A percentile compares a stretch with the other conserved stretches of the same genome.
Conservation (phyloP, 2,888 invertebrate species). For the Philereme transversata region DNA sequence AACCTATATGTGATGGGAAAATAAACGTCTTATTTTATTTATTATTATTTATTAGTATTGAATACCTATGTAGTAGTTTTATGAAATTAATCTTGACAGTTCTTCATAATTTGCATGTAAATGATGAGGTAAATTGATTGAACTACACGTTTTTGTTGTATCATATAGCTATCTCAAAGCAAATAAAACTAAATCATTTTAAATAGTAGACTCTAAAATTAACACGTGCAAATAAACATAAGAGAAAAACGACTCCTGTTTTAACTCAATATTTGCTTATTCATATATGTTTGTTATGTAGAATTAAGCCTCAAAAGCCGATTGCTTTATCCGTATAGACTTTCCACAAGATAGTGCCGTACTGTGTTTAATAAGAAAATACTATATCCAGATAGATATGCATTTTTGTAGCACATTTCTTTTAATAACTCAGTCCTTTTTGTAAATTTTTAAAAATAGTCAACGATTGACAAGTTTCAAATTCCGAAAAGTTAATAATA, state of each 20-base stretch:
- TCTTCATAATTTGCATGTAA: no score
- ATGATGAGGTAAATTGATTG: no score
- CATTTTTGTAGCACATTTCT: no score
- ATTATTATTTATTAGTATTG: no score
- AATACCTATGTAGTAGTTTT: no score
- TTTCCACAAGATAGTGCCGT: background rate
- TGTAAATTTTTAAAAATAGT: no score
- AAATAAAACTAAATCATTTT: conserved; percentile 9
- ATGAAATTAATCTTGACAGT: no score
- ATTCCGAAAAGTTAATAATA: no score
- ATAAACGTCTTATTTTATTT: no score
- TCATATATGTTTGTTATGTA: background rate
- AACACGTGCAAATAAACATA: conserved; percentile 12
- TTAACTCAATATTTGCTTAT: conserved; percentile 22
- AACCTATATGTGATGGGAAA: no score
- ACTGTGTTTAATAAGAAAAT: background rate
- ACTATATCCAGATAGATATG: background rate
- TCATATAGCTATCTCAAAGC: conserved; percentile 10
- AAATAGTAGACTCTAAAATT: conserved; percentile 13
- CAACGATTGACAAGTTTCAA: no score
- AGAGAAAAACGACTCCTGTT: conserved; percentile 17
- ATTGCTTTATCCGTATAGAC: conserved; percentile 1
- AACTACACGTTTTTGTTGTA: background rate
- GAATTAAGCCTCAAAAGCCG: conserved; percentile 7
- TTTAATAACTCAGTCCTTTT: no score